Conservation (phyloP, 2,797 vertebrate genomes). For the Rhinoraja longicauda region DNA sequence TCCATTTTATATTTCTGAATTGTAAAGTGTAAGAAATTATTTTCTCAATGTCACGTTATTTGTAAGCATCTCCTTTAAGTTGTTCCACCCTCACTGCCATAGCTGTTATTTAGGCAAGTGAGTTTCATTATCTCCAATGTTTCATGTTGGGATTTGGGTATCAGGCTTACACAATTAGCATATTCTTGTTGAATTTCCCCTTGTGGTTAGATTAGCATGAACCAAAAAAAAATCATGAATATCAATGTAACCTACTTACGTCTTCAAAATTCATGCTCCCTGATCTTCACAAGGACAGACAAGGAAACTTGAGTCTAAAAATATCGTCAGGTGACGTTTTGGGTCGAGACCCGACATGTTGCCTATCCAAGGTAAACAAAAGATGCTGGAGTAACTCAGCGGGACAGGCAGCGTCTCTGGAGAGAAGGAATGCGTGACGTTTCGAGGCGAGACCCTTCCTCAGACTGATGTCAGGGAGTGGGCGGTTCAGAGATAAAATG, state of each 20-base stretch:
- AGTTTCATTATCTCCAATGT: not conserved
- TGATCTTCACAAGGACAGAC: not conserved
- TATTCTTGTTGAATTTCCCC: not conserved
- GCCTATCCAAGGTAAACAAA: too few relatives aligned
- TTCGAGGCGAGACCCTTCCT: too few relatives aligned
- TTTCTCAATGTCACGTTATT: not conserved
- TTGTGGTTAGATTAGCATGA: not conserved
- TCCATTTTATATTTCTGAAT: too few relatives aligned
- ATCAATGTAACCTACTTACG: not conserved
- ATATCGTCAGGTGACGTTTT: not conserved
- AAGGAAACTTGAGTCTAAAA: not conserved
- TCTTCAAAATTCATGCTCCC: not conserved
- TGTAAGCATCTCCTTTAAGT: not conserved
- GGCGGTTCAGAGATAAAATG: too few relatives aligned
- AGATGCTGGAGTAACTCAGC: too few relatives aligned
- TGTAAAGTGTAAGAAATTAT: not conserved
- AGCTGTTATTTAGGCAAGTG: not conserved
- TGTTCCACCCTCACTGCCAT: not conserved
- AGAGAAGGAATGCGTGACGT: too few relatives aligned
- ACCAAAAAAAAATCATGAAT: not conserved
- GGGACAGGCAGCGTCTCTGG: too few relatives aligned
- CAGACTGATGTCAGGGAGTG: too few relatives aligned
- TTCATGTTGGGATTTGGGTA: not conserved
- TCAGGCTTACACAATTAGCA: slow-evolving; percentile 19
- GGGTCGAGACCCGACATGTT: too few relatives aligned